Evolutionary conservation across 2,113 vertebrate species (phyloP), one percentile per base, ranked within the genome.

Genomic region (Falco punctatus): DNA sequence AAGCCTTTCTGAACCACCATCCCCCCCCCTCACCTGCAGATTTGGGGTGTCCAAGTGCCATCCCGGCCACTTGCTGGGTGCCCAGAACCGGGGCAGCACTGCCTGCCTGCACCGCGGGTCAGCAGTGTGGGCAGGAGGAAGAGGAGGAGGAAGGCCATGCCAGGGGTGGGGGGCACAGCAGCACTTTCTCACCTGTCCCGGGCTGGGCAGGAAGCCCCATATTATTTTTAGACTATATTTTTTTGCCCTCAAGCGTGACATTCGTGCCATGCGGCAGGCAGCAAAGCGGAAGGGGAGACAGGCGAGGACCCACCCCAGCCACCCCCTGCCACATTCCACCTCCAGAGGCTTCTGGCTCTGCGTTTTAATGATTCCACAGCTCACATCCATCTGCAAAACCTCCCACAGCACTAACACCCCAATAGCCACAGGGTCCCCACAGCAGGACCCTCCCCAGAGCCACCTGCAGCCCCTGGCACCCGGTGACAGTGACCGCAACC

Each of bases 341-440:
- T 57, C 55, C 20, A 7, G 19, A 11, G 11, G 30, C 11, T 57
- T 20, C 55, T 23, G 57, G 9, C 21, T 59, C 58, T 23, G 33
- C 6, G 2, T n/a, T 59, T 59, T 15, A n/a, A n/a, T 6, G 13
- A 24, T 35, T 35, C n/a, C 15, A n/a, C 20, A 15, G 33, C 33
- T n/a, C 33, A 15, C 33, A 23, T 22, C 44, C 46, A 46, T n/a
- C 52, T 54, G 52, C 38, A 73, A 86, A 91, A 17, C 5, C 6
- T 40, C 44, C 52, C 28, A 7, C 24, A 22, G 44, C 38, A 66
- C 49, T 38, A n/a, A 30, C 8, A 4, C 6, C 15, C 4, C 15
- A 12, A 17, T 0, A 0, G 73, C 57, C 5, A 1, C 13, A 44
- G 44, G 70, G 44, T 79, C 38, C 51, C 57, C 32, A 19, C 30